Conservation (phyloP, 2,888 invertebrate species). For the Phorcus lineatus region DNA sequence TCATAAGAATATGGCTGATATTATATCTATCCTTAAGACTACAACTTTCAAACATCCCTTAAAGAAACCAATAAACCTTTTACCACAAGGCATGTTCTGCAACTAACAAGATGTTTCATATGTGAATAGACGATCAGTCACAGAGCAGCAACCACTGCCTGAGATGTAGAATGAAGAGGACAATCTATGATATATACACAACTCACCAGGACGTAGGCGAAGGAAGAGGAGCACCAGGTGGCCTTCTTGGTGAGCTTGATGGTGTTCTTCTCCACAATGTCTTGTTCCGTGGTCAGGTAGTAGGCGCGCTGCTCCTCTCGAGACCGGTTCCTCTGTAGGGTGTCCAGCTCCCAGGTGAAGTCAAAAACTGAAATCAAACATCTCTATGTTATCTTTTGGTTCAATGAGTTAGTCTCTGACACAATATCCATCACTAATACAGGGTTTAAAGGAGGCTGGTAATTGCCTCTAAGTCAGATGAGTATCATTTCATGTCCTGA, state of each 20-base stretch:
- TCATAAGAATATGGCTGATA: no score
- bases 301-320: slow-evolving; percentile 55
- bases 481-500: not conserved
- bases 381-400: not conserved
- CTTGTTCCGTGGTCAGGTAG: slow-evolving; percentile 44
- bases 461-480: not conserved
- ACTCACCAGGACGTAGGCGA: slow-evolving; percentile 62
- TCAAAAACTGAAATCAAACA: slow-evolving; percentile 53
- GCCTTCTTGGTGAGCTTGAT: slow-evolving; percentile 44
- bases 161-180: no score
- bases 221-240: slow-evolving; percentile 53
- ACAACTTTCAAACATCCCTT: no score
- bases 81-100: no score
- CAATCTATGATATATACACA: not conserved
- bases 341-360: slow-evolving; percentile 61
- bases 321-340: slow-evolving; percentile 51
- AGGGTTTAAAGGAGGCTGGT: not conserved
- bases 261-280: slow-evolving; percentile 43
- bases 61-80: no score
- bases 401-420: no score
- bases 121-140: no score
- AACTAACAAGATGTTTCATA: no score
- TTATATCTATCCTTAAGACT: no score
- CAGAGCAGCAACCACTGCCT: no score
- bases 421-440: not conserved